Conservation (phyloP, 2,113 vertebrate genomes). For the Corynorhinus townsendii region DNA sequence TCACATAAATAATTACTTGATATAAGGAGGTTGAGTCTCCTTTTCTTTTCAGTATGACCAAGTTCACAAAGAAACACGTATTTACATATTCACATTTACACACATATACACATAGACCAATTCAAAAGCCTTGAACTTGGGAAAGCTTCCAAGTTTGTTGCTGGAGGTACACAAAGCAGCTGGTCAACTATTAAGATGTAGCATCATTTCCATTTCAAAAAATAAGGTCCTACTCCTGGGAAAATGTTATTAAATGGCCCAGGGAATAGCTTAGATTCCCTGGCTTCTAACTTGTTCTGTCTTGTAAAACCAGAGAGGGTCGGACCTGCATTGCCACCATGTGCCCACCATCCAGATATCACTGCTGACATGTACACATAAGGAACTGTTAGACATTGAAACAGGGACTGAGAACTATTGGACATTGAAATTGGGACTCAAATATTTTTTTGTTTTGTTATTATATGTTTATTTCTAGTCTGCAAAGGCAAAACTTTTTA, state of each 20-base stretch:
- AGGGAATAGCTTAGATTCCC: not conserved
- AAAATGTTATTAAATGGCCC: not conserved
- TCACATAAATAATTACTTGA: not conserved
- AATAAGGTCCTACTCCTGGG: not conserved
- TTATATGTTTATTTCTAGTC: too few relatives aligned
- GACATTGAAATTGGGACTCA: too few relatives aligned
- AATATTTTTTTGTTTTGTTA: too few relatives aligned
- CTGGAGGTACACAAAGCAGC: not conserved
- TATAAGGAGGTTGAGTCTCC: not conserved
- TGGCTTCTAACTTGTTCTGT: not conserved
- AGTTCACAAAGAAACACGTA: not conserved
- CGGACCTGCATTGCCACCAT: too few relatives aligned
- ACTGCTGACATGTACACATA: too few relatives aligned
- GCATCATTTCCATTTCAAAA: constrained; percentile 25
- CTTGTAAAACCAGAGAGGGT: too few relatives aligned
- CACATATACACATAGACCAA: not conserved
- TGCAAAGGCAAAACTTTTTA: too few relatives aligned
- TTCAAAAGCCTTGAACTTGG: not conserved
- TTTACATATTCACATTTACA: not conserved
- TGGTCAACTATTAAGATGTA: constrained; percentile 20
- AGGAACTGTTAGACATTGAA: too few relatives aligned
- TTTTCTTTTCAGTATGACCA: not conserved
- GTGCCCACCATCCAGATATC: too few relatives aligned
- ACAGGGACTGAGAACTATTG: too few relatives aligned
- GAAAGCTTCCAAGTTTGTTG: constrained; percentile 31